These are phyloP conservation scores for Fringilla coelebs DNA, from an alignment of 2,797 vertebrate genomes.

Conservation along the genomic window DNA sequence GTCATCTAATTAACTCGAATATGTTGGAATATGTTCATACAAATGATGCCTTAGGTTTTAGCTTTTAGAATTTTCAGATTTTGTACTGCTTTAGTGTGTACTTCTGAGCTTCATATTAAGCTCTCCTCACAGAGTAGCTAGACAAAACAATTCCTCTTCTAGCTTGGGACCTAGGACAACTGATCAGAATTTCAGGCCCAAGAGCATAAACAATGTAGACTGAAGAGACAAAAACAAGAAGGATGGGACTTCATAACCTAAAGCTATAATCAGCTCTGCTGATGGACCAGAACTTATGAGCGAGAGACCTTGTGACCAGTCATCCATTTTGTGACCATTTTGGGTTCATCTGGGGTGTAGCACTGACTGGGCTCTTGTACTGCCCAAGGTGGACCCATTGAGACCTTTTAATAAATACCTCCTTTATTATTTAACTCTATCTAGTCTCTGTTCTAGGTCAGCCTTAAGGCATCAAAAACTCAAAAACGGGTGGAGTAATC, in stretches of 20 bases:
- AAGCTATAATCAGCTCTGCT: not conserved
- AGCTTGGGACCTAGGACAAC: not conserved
- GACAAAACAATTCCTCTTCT: not conserved
- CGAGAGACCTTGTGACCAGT: accelerated
- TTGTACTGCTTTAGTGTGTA: not conserved
- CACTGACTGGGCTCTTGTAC: not conserved
- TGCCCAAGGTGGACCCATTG: not conserved
- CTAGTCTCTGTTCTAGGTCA: not conserved
- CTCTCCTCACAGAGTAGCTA: not conserved
- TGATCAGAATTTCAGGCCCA: not conserved
- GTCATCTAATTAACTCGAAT: not conserved
- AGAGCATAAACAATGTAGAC: not conserved
- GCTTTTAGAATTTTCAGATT: not conserved
- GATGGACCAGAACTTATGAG: not conserved
- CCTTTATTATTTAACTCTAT: not conserved
- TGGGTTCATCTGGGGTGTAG: not conserved
- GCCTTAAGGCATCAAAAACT: not conserved
- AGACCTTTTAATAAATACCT: not conserved
- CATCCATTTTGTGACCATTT: not conserved
- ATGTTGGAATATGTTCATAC: not conserved
- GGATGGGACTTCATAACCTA: not conserved
- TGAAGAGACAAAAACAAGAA: not conserved
- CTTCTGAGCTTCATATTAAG: not conserved
- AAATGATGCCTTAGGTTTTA: not conserved
- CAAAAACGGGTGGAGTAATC: not conserved